phyloP scores from a whole-genome alignment of 2,888 invertebrate genomes.

The Bimastos eiseni region DNA sequence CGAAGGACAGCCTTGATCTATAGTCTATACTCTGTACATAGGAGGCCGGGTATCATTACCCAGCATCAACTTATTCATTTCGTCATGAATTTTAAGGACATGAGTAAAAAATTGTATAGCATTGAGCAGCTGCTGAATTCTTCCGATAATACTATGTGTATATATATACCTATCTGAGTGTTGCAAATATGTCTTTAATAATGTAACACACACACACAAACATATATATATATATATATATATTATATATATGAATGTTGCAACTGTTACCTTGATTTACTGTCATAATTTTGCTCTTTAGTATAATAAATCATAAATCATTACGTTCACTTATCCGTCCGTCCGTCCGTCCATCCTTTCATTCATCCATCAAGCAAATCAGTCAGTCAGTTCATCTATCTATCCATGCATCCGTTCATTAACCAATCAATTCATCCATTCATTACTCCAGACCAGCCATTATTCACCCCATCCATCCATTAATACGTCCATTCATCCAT shows the following conservation, averaged over 20 bases:
- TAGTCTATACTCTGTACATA: too few relatives aligned
- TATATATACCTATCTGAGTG: neutral
- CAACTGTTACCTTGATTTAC: neutral
- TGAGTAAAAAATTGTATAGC: neutral
- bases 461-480: too few relatives aligned
- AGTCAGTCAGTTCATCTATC: too few relatives aligned
- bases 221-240: too few relatives aligned
- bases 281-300: neutral
- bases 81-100: neutral
- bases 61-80: neutral
- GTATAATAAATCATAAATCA: neutral
- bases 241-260: neutral
- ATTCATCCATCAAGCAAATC: too few relatives aligned
- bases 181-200: too few relatives aligned
- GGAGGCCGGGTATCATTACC: neutral
- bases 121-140: neutral
- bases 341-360: neutral
- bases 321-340: neutral
- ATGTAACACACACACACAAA: too few relatives aligned
- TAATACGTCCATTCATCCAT: too few relatives aligned
- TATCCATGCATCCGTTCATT: too few relatives aligned
- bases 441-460: too few relatives aligned
- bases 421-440: too few relatives aligned
- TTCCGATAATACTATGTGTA: neutral
- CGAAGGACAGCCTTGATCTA: neutral